Conservation (phyloP, 1,140 invertebrate genomes). For the Pararge aegeria region DNA sequence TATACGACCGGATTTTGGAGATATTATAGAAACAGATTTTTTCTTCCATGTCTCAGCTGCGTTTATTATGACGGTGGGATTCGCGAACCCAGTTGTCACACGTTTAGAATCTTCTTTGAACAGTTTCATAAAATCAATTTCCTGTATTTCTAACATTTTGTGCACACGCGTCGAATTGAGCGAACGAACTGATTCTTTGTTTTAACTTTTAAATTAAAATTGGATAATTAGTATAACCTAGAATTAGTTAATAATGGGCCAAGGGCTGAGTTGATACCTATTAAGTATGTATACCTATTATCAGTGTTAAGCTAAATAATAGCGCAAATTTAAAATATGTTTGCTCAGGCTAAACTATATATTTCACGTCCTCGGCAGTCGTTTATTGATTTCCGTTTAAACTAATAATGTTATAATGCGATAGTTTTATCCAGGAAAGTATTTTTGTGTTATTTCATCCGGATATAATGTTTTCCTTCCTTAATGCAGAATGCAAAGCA, state of each 20-base stretch:
- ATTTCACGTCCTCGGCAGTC: constrained; percentile 14
- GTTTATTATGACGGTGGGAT: constrained; percentile 22
- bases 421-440: background rate
- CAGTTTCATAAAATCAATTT: constrained; percentile 45
- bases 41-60: constrained; percentile 49
- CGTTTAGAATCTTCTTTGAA: constrained; percentile 48
- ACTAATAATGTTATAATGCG: background rate
- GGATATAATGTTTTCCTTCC: background rate
- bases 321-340: constrained; percentile 6
- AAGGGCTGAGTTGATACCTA: constrained; percentile 15
- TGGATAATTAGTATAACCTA: constrained; percentile 20
- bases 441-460: background rate
- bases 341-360: constrained; percentile 4
- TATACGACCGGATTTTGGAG: constrained; percentile 49
- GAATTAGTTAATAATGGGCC: constrained; percentile 24
- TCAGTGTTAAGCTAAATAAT: constrained; percentile 21
- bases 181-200: constrained; percentile 24
- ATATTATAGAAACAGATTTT: constrained; percentile 57
- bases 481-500: background rate
- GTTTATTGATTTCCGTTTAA: constrained; percentile 15
- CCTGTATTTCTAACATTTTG: constrained; percentile 46
- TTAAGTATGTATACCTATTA: background rate
- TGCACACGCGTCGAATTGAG: constrained; percentile 6
- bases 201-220: constrained; percentile 13
- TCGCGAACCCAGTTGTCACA: constrained; percentile 44